Evolutionary conservation across 2,113 vertebrate species (phyloP).

Genomic region (Amblyopsis rosae): DNA sequence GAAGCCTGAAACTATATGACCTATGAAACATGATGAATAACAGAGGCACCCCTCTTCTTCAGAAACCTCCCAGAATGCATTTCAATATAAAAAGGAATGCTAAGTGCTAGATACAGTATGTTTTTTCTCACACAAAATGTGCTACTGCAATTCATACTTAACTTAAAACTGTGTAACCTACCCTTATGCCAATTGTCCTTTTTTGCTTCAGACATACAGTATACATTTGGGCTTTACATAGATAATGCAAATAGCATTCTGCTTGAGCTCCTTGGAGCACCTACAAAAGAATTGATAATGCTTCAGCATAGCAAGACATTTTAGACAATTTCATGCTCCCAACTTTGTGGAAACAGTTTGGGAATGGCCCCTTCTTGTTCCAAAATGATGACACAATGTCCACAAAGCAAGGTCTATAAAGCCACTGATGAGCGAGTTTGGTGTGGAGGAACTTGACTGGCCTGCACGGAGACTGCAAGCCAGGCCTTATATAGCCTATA

Average conservation of each 20-base stretch:
- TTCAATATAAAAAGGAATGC: neutral
- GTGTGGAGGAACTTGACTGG: too few species aligned
- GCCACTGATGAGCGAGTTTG: too few species aligned
- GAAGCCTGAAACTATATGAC: neutral
- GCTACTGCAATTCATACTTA: neutral
- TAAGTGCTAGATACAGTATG: neutral
- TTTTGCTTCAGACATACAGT: neutral
- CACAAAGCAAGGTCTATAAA: too few species aligned
- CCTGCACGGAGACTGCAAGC: too few species aligned
- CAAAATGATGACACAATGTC: neutral
- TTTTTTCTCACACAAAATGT: too few species aligned
- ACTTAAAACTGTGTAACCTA: neutral
- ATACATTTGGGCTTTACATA: neutral
- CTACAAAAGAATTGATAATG: too few species aligned
- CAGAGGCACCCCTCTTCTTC: neutral
- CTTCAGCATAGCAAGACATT: neutral
- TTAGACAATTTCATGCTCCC: neutral
- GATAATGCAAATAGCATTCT: too few species aligned
- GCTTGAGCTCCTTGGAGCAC: too few species aligned
- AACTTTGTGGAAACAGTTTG: too few species aligned
- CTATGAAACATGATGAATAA: neutral
- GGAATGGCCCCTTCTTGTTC: too few species aligned
- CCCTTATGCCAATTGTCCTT: neutral
- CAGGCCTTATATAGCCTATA: too few species aligned
- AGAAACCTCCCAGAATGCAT: neutral